Percentiles rank a stretch among this genome's conserved stretches.
phyloP scores from a whole-genome alignment of 2,888 invertebrate species.

The Stomorhina lunata region DNA sequence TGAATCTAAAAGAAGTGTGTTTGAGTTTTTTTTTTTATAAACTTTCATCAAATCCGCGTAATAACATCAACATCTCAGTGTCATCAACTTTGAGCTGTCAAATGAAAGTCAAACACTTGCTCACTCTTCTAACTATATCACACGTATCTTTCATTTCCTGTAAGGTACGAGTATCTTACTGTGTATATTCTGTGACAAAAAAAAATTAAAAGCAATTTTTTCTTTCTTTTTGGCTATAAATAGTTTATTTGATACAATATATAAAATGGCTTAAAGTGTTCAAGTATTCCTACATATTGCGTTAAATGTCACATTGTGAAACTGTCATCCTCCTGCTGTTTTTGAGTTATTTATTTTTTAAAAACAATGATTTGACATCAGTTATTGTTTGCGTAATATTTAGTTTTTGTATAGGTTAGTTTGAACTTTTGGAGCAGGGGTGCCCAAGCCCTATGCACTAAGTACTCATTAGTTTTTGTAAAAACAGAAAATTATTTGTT shows the following conservation, averaged over 20 bases:
- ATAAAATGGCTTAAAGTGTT: not conserved
- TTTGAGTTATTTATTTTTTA: not conserved
- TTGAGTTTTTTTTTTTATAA: not conserved
- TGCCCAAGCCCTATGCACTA: too few relatives aligned
- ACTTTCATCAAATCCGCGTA: slow-evolving; percentile 18
- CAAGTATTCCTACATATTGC: not conserved
- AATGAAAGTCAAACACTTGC: slow-evolving; percentile 66
- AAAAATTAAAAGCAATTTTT: not conserved
- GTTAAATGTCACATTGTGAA: not conserved
- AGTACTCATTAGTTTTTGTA: too few relatives aligned
- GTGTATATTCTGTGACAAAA: not conserved
- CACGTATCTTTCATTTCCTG: slow-evolving; percentile 13
- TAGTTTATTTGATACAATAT: slow-evolving; percentile 13
- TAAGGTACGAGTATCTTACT: not conserved
- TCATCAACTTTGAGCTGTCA: slow-evolving; percentile 63
- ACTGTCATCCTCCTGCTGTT: not conserved
- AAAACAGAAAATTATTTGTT: too few relatives aligned
- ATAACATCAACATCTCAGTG: slow-evolving; percentile 55
- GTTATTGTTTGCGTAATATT: not conserved
- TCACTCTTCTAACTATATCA: not conserved
- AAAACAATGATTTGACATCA: slow-evolving; percentile 18
- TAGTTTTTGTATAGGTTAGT: not conserved
- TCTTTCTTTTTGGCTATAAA: not conserved
- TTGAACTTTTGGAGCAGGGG: not conserved
- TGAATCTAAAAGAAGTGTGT: not conserved